phyloP scores from a whole-genome alignment of 2,797 vertebrate species.

The Bovichtus variegatus region DNA sequence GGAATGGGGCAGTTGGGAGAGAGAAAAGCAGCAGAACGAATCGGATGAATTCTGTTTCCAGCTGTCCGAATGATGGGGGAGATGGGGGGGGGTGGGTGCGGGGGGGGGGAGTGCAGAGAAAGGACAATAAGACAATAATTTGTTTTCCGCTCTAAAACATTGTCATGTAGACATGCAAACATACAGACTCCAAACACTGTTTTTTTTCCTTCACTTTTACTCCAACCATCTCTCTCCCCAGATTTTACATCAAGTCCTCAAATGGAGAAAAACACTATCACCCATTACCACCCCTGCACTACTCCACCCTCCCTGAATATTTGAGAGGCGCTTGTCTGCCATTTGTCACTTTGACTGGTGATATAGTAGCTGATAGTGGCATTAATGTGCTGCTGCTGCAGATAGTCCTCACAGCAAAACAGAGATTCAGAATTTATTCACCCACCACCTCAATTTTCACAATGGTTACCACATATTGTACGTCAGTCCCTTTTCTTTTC shows the following conservation, averaged over 20 bases:
- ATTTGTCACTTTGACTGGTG: slow-evolving; percentile 85
- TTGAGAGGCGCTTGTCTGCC: slow-evolving; percentile 81
- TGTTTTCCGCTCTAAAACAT: slow-evolving; percentile 76
- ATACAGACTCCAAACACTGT: slow-evolving; percentile 60
- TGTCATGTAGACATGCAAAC: slow-evolving; percentile 65
- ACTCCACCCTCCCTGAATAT: slow-evolving; percentile 76
- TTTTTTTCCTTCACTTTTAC: slow-evolving; percentile 49
- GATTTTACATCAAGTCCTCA: slow-evolving; percentile 52
- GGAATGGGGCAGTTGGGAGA: slow-evolving; percentile 76
- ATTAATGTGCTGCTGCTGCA: slow-evolving; percentile 76
- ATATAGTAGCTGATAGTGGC: slow-evolving; percentile 84
- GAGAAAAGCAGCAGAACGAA: slow-evolving; percentile 89
- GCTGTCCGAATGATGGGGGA: slow-evolving; percentile 81
- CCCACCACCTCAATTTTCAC: slow-evolving; percentile 60
- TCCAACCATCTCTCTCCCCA: slow-evolving; percentile 28
- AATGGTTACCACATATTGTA: slow-evolving; percentile 60
- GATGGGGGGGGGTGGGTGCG: slow-evolving; percentile 32
- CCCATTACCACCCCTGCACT: slow-evolving; percentile 64
- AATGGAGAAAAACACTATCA: slow-evolving; percentile 65
- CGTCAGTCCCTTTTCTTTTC: slow-evolving; percentile 38
- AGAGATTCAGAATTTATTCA: slow-evolving; percentile 71
- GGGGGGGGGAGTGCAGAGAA: slow-evolving; percentile 50
- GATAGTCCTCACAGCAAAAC: slow-evolving; percentile 72
- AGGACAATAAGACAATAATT: slow-evolving; percentile 84
- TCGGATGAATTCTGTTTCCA: slow-evolving; percentile 89